Base-by-base conservation (phyloP, 2,888 invertebrate species). In the Meteorus colon region DNA sequence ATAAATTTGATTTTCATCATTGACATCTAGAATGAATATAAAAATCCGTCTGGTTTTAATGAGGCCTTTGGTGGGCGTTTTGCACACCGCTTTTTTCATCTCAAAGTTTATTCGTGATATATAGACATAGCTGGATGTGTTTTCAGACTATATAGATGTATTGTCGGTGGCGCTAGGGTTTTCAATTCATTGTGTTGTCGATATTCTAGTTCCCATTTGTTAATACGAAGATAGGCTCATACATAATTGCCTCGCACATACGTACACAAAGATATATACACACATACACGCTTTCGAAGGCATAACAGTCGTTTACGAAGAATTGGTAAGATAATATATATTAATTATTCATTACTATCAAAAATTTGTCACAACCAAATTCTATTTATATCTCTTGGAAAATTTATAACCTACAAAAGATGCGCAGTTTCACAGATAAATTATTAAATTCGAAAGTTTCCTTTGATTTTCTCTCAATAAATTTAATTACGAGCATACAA, bases 201-300 rank as follows among this genome's bases (percentile, higher is more conserved):
- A 55, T 55, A 55, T 24, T 55, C 55, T 55, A 55, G 55, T 55
- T n/a, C 19, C 55, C 55, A 55, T 19, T 55, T 8, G 55, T 55
- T 19, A 55, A 55, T 55, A 55, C 19, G n/a, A 55, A 55, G 19
- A 5, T 4, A 55, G 19, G 8, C 5, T 6, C n/a, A 55, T 6
- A 55, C 19, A 55, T 55, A 55, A 55, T 55, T 8, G 19, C 19
- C 10, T 55, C 19, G 24, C 19, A 19, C 8, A 55, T 24, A 55
- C 19, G 6, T 8, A 41, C 12, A 41, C 19, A 55, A 3, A 41
- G 0, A 41, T 12, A 41, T 1, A 24, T 1, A 1, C 24, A 24
- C 24, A 24, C 34, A 34, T 34, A 34, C 8, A 41, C 41, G 0
- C 8, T 19, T 55, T 19, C 55, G n/a, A 19, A 55, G 55, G 19